Percentiles rank a stretch among this genome's conserved stretches.
Evolutionary conservation across 1,140 invertebrate genomes (phyloP).

Genomic region (Aphis gossypii): DNA sequence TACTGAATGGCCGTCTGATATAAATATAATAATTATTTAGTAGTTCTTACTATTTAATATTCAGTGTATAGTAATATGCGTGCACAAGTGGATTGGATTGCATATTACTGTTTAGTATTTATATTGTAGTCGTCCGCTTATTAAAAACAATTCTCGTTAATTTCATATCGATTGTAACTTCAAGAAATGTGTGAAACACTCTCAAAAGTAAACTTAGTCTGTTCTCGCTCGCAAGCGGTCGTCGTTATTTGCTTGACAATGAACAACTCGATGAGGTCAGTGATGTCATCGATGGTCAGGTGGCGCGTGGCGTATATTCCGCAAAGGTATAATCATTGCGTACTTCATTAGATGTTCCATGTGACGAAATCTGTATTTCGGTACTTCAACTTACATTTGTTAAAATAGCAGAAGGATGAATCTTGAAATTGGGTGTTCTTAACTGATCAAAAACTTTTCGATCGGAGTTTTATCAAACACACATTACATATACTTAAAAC

Average conservation of each 20-base stretch:
- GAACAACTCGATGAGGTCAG: background rate
- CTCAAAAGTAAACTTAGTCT: background rate
- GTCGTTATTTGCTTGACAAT: background rate
- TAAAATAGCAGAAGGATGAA: too few species aligned
- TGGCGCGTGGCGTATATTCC: background rate
- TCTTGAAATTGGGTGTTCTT: background rate
- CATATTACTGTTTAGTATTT: background rate
- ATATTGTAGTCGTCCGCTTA: background rate
- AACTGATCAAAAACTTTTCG: background rate
- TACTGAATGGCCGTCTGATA: background rate
- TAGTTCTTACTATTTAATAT: background rate
- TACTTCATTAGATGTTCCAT: background rate
- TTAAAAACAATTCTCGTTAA: background rate
- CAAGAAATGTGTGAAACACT: background rate
- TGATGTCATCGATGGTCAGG: background rate
- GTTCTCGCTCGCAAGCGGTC: background rate
- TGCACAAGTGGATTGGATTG: background rate
- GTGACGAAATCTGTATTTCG: too few species aligned
- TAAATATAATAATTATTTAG: conserved; percentile 4
- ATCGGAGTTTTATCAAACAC: background rate
- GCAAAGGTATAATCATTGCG: background rate
- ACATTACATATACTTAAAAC: background rate
- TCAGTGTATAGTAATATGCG: background rate
- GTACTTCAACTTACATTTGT: background rate
- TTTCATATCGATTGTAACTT: background rate